Conservation (phyloP, 2,113 vertebrate species). For the Mesocricetus auratus region DNA sequence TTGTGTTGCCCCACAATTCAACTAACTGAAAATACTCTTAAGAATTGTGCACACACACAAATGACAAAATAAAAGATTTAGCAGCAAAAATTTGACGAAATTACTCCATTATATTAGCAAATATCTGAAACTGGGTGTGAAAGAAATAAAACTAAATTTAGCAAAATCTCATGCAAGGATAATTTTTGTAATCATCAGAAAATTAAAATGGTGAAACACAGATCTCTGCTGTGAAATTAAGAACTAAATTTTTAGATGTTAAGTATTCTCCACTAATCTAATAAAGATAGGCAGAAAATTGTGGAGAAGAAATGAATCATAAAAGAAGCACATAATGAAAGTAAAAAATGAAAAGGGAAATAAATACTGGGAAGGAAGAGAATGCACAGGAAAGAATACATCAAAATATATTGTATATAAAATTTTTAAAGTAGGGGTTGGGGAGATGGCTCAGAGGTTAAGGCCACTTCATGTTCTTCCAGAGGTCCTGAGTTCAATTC, state of each 20-base stretch:
- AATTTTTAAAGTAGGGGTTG: no score
- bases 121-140: background rate
- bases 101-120: background rate
- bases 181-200: background rate
- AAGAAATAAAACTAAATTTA: slow-evolving; percentile 11
- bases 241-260: background rate
- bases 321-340: background rate
- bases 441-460: no score
- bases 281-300: background rate
- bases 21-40: background rate
- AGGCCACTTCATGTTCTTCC: no score
- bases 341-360: background rate
- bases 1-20: background rate
- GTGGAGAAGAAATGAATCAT: background rate
- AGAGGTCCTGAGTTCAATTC: no score
- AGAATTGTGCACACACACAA: background rate
- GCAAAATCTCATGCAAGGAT: background rate
- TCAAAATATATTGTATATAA: background rate
- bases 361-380: background rate
- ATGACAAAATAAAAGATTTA: background rate
- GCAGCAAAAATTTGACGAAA: background rate
- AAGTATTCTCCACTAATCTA: background rate
- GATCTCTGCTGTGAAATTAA: slow-evolving; percentile 27
- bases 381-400: background rate
- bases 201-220: background rate